Percentiles rank a stretch among this genome's conserved stretches.
Conservation (phyloP, 2,113 vertebrate species). For the Hemiscyllium ocellatum region DNA sequence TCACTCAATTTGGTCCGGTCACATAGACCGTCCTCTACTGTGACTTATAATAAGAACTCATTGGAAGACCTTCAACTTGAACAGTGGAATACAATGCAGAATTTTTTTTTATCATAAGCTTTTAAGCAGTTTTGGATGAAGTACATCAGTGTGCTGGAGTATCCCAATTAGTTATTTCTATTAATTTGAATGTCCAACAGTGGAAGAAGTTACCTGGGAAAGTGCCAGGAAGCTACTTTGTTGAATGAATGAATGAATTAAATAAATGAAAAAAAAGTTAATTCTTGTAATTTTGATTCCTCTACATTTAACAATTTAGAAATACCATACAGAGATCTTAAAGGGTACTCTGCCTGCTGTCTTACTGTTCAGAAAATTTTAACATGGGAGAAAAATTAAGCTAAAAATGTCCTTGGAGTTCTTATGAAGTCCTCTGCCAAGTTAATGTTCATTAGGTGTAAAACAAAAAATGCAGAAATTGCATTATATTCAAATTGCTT, state of each 20-base stretch:
- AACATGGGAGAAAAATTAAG: not conserved
- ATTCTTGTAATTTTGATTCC: not conserved
- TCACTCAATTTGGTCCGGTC: not conserved
- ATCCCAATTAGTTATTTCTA: not conserved
- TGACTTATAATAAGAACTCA: not conserved
- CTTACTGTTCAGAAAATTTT: not conserved
- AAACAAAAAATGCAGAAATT: not conserved
- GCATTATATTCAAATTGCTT: constrained; percentile 28
- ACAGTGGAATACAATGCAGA: not conserved
- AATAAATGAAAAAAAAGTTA: not conserved
- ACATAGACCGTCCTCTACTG: not conserved
- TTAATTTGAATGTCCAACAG: not conserved
- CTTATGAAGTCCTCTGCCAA: not conserved
- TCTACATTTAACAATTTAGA: not conserved
- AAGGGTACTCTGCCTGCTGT: not conserved
- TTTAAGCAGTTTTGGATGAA: not conserved
- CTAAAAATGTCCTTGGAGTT: not conserved
- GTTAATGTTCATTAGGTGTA: not conserved
- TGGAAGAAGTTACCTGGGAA: not conserved
- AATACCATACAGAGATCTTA: not conserved
- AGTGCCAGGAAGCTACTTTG: not conserved
- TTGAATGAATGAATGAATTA: not conserved
- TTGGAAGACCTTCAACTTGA: not conserved
- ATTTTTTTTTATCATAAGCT: not conserved
- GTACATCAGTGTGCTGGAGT: not conserved